Evolutionary conservation across 2,888 invertebrate species (phyloP).

Genomic region (Neuroscelio doddi): DNA sequence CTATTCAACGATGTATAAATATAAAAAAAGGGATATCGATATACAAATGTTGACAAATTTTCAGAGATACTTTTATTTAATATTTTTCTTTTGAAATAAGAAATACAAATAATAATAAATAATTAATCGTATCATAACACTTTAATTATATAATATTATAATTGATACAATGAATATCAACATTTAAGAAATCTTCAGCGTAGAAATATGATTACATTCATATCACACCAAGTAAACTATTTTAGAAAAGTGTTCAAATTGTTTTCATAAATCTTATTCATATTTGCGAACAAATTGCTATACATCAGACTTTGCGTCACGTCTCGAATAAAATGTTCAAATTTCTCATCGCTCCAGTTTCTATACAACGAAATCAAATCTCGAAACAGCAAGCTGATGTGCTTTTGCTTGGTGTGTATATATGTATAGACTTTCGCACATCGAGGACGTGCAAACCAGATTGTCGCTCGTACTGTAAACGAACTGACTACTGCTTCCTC

Average conservation of each 20-base stretch:
- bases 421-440: constrained; percentile 16
- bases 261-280: constrained; percentile 9
- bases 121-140: no score
- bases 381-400: background rate
- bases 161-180: no score
- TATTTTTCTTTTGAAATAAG: no score
- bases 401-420: constrained; percentile 4
- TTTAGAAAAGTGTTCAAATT: constrained; percentile 6
- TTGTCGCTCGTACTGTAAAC: constrained; percentile 15
- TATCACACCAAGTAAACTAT: no score
- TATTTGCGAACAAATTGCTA: constrained; percentile 13
- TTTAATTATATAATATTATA: no score
- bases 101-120: no score
- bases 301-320: constrained; percentile 21
- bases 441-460: constrained; percentile 11
- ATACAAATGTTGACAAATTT: no score
- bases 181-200: no score
- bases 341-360: constrained; percentile 10
- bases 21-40: background rate
- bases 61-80: no score
- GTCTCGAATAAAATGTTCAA: constrained; percentile 16
- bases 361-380: constrained; percentile 18
- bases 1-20: background rate
- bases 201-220: no score
- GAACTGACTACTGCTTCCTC: constrained; percentile 8